Conservation (phyloP, 2,113 vertebrate genomes). For the Macrotus californicus region DNA sequence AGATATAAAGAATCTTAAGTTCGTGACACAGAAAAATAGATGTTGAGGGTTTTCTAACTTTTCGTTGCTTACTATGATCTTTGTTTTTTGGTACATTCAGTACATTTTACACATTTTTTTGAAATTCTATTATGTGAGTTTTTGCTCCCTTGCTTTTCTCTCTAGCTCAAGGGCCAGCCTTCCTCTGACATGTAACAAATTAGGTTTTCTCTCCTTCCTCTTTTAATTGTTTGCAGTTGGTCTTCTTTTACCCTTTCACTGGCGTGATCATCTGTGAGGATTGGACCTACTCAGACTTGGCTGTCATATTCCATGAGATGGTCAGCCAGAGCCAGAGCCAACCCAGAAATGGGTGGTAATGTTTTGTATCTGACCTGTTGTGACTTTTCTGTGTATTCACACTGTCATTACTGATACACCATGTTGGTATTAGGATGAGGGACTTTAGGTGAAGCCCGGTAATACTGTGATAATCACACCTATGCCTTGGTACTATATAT, state of each 20-base stretch:
- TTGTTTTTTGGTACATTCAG: not conserved
- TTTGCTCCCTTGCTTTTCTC: not conserved
- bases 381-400: not conserved
- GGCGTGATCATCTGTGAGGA: not conserved
- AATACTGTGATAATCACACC: not conserved
- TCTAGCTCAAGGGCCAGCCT: not conserved
- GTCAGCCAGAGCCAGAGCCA: not conserved
- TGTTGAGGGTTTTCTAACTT: not conserved
- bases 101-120: not conserved
- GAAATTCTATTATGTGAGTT: not conserved
- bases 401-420: not conserved
- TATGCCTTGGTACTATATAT: not conserved
- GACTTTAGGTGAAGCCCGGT: not conserved
- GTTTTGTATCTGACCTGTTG: not conserved
- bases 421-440: not conserved
- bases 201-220: conserved; percentile 15
- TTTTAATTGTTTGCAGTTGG: not conserved
- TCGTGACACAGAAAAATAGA: not conserved
- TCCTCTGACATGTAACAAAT: not conserved
- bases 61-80: not conserved
- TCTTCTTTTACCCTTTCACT: conserved; percentile 8
- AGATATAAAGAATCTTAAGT: not conserved
- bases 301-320: not conserved
- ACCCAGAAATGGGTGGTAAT: not conserved
- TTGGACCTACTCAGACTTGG: not conserved